phyloP scores from a whole-genome alignment of 2,797 vertebrate genomes.

The Girardinus metallicus region DNA sequence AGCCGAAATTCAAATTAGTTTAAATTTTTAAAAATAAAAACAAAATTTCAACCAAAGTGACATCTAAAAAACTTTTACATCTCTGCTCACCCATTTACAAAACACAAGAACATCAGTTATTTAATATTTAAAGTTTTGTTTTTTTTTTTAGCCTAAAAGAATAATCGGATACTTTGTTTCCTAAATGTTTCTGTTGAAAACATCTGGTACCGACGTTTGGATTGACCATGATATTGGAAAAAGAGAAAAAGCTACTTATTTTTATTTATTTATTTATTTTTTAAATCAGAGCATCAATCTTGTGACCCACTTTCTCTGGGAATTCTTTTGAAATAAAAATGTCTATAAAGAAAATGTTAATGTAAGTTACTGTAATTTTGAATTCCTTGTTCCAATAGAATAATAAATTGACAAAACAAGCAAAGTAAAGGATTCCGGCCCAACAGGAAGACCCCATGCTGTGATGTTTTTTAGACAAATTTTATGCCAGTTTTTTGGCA shows the following conservation, averaged over 20 bases:
- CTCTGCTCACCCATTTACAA: background rate
- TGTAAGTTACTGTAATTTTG: background rate
- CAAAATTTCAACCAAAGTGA: background rate
- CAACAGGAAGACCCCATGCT: background rate
- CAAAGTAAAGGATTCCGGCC: background rate
- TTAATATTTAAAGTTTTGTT: background rate
- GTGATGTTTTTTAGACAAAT: background rate
- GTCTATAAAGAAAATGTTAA: background rate
- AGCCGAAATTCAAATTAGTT: background rate
- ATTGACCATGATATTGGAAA: background rate
- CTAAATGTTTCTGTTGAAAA: background rate
- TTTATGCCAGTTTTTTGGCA: background rate
- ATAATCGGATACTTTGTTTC: background rate
- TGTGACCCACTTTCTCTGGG: background rate
- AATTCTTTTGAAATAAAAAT: background rate
- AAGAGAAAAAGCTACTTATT: background rate
- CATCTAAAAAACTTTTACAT: background rate
- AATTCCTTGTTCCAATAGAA: background rate
- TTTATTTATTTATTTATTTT: background rate
- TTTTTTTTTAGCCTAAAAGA: too few species aligned
- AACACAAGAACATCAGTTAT: background rate
- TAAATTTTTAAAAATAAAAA: background rate
- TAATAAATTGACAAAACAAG: background rate
- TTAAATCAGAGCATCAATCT: background rate
- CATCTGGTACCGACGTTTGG: accelerated